Conservation (phyloP, 2,797 vertebrate species). For the Acanthis flammea region DNA sequence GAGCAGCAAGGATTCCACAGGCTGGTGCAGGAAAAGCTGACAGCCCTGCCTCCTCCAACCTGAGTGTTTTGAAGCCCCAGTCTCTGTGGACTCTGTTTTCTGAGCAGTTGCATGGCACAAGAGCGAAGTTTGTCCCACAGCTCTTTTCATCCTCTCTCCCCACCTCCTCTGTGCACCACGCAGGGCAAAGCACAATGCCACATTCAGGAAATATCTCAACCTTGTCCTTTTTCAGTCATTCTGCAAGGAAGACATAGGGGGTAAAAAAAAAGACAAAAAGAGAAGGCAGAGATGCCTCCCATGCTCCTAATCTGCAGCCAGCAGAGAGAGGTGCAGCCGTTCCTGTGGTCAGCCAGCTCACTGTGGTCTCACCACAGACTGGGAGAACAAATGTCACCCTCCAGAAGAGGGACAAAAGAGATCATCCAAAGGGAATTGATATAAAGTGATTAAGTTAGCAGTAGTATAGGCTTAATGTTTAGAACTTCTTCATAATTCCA, state of each 20-base stretch:
- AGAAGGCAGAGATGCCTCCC: not conserved
- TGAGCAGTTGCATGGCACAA: not conserved
- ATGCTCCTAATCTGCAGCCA: not conserved
- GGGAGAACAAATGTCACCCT: not conserved
- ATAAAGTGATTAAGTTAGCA: not conserved
- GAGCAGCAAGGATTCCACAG: not conserved
- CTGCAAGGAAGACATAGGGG: not conserved
- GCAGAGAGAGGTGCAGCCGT: not conserved
- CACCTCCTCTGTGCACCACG: not conserved
- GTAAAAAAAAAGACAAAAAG: rapidly evolving
- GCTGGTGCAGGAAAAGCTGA: not conserved
- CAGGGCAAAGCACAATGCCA: not conserved
- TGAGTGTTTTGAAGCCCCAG: not conserved
- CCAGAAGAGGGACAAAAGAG: not conserved
- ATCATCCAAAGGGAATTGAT: not conserved
- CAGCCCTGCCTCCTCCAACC: not conserved
- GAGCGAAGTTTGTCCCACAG: not conserved
- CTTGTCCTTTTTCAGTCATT: not conserved
- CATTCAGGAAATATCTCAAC: not conserved
- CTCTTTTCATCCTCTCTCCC: not conserved
- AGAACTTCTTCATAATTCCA: not conserved
- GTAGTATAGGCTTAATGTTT: not conserved
- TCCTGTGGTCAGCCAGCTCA: slow-evolving; percentile 23
- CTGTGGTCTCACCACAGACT: slow-evolving; percentile 1
- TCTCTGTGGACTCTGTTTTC: not conserved